Percentiles rank a stretch among this genome's conserved stretches.
These are phyloP conservation scores for Caenorhabditis sp. DNA, from an alignment of 2,888 invertebrate genomes.

Conservation along the genomic window DNA sequence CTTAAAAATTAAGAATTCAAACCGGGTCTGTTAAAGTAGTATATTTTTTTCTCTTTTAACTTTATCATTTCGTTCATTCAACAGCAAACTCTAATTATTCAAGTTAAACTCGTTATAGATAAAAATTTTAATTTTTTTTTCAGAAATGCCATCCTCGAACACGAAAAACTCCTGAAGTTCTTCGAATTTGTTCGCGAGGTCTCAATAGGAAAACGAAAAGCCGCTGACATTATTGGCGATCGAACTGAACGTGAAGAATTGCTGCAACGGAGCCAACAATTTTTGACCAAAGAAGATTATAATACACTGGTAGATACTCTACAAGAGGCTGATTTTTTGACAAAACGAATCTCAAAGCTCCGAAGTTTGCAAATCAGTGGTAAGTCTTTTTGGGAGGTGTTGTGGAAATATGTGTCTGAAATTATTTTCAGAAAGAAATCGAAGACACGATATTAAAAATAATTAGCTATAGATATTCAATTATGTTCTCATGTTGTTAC, in stretches of 20 bases:
- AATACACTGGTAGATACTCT: constrained; percentile 6
- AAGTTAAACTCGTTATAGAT: too few relatives aligned
- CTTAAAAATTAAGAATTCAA: neutral
- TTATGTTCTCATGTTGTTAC: neutral
- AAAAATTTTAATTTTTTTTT: neutral
- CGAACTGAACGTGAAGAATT: constrained; percentile 34
- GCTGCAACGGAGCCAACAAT: constrained; percentile 45
- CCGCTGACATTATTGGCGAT: constrained; percentile 22
- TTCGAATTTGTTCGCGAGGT: constrained; percentile 51
- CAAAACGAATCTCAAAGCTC: constrained; percentile 44
- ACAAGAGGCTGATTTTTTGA: constrained; percentile 43
- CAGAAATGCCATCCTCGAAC: constrained; percentile 50
- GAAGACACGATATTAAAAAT: neutral
- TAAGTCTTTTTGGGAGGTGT: constrained; percentile 2
- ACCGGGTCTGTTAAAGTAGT: too few relatives aligned
- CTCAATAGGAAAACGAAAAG: constrained; percentile 12
- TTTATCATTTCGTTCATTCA: too few relatives aligned
- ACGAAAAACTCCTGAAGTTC: constrained; percentile 56
- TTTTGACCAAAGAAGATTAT: constrained; percentile 40
- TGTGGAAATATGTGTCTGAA: too few relatives aligned
- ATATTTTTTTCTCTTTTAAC: too few relatives aligned
- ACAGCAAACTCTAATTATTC: too few relatives aligned
- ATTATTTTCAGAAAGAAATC: neutral
- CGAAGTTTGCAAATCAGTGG: constrained; percentile 54
- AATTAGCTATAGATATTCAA: neutral